These are phyloP conservation scores for Siphamia tubifer DNA, from an alignment of 2,113 vertebrate genomes.

Conservation along the genomic window DNA sequence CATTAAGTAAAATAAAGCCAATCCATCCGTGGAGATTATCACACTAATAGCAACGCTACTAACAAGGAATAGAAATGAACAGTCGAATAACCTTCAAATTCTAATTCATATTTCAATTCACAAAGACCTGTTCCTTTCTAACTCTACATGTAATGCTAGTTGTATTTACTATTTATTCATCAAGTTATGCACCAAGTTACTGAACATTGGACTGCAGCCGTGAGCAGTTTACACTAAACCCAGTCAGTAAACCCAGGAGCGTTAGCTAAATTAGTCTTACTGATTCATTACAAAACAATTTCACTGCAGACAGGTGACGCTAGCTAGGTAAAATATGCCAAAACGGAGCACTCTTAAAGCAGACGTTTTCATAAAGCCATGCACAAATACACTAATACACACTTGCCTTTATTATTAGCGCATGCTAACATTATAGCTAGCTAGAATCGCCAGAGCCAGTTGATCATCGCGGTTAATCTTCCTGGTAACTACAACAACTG, in stretches of 20 bases:
- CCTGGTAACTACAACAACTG: conserved; percentile 93
- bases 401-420: conserved; percentile 30
- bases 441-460: conserved; percentile 4
- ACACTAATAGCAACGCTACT: not conserved
- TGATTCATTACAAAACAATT: not conserved
- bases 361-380: not conserved
- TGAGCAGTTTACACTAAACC: not conserved
- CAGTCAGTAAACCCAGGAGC: not conserved
- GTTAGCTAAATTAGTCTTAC: not conserved
- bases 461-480: conserved; percentile 61
- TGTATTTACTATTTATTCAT: not conserved
- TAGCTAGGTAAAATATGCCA: not conserved
- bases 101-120: not conserved
- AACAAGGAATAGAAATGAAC: not conserved
- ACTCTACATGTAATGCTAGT: not conserved
- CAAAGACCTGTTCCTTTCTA: not conserved
- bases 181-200: not conserved
- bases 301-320: not conserved
- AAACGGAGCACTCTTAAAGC: not conserved
- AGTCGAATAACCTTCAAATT: not conserved
- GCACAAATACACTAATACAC: not conserved
- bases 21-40: not conserved
- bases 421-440: conserved; percentile 22
- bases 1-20: not conserved
- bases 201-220: not conserved